phyloP scores from a whole-genome alignment of 2,113 vertebrate species.

The Oxyruncus cristatus region DNA sequence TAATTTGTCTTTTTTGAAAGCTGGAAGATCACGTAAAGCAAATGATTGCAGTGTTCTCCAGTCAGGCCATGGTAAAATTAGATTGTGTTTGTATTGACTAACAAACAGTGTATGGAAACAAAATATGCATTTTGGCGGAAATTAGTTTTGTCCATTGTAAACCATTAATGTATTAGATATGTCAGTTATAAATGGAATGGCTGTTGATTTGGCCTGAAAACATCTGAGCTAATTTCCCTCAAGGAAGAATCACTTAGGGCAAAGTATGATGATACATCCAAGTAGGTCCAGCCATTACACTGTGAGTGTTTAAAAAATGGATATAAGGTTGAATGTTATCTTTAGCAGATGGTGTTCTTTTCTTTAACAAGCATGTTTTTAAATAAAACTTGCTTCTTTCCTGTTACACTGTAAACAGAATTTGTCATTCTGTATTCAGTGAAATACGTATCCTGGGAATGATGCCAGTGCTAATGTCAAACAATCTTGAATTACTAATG shows the following conservation, averaged over 20 bases:
- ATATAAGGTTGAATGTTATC: constrained; percentile 57
- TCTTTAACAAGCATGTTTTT: constrained; percentile 61
- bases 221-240: constrained; percentile 51
- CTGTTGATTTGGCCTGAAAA: constrained; percentile 33
- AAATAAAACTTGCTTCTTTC: constrained; percentile 64
- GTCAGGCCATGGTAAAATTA: constrained; percentile 1
- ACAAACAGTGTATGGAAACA: constrained; percentile 47
- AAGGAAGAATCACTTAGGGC: constrained; percentile 47
- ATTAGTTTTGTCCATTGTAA: constrained; percentile 27
- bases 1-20: neutral
- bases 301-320: constrained; percentile 59
- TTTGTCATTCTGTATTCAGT: constrained; percentile 50
- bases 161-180: constrained; percentile 51
- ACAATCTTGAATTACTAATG: constrained; percentile 54
- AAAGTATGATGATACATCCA: neutral
- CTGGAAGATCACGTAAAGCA: neutral
- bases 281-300: constrained; percentile 23
- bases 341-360: constrained; percentile 64
- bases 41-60: neutral
- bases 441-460: constrained; percentile 55
- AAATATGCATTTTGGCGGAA: constrained; percentile 31
- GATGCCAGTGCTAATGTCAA: constrained; percentile 50
- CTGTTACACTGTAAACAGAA: constrained; percentile 60
- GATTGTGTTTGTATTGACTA: constrained; percentile 58
- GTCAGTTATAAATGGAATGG: constrained; percentile 34